These are phyloP conservation scores for Grantiella picta DNA, from an alignment of 2,113 vertebrate species.

Conservation along the genomic window DNA sequence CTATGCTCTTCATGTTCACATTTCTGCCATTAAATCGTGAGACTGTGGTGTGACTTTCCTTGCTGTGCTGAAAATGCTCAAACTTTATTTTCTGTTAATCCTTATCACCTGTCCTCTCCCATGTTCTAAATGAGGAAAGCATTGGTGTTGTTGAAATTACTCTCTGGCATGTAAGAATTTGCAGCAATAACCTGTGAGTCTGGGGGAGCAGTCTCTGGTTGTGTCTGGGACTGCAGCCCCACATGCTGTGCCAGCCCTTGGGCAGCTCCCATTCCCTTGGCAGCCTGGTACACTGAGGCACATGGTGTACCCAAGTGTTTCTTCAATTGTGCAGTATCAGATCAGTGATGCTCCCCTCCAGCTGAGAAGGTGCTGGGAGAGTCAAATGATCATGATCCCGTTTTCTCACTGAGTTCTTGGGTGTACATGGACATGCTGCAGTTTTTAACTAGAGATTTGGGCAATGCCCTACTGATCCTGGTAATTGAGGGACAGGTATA, in stretches of 20 bases:
- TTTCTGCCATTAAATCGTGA: conserved; percentile 52
- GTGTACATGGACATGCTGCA: not conserved
- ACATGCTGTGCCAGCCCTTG: not conserved
- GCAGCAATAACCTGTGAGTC: not conserved
- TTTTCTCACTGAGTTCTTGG: not conserved
- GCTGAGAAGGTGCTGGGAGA: not conserved
- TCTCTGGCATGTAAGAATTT: not conserved
- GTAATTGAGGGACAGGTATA: not conserved
- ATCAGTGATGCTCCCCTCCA: not conserved
- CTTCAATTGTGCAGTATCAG: not conserved
- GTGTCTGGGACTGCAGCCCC: not conserved
- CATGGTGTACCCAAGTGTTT: not conserved
- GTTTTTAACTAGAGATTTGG: not conserved
- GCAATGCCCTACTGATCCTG: not conserved
- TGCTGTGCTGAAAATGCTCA: conserved; percentile 44
- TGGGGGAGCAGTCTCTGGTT: not conserved
- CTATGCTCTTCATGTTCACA: not conserved
- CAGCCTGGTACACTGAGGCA: not conserved
- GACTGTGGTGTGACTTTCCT: conserved; percentile 46
- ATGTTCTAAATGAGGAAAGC: not conserved
- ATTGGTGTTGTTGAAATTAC: not conserved
- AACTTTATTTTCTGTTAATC: conserved; percentile 54
- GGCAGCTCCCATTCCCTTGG: not conserved
- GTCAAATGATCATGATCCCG: not conserved
- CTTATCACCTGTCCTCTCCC: conserved; percentile 59